phyloP scores from a whole-genome alignment of 1,140 invertebrate genomes.

The Liolophura sinensis region DNA sequence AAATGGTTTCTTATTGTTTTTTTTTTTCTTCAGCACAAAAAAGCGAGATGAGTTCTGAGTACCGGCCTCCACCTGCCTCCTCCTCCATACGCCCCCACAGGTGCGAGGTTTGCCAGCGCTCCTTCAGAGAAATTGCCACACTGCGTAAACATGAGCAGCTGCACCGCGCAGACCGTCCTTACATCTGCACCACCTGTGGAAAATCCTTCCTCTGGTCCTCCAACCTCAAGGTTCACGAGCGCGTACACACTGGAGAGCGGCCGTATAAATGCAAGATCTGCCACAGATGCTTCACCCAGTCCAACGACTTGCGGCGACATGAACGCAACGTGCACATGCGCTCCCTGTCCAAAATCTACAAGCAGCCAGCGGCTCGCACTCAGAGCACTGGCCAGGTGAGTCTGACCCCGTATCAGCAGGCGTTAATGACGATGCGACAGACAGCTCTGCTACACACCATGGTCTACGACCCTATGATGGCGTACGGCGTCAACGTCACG shows the following conservation, averaged over 20 bases:
- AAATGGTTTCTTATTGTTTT: too few relatives aligned
- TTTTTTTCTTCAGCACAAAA: too few relatives aligned
- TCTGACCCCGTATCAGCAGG: constrained; percentile 44
- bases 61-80: constrained; percentile 22
- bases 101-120: constrained; percentile 83
- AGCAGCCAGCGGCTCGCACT: constrained; percentile 21
- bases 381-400: constrained; percentile 38
- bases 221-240: constrained; percentile 52
- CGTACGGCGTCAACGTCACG: constrained; percentile 12
- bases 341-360: constrained; percentile 44
- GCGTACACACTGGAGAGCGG: constrained; percentile 50
- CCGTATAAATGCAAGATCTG: constrained; percentile 56
- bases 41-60: too few relatives aligned
- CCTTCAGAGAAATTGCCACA: constrained; percentile 61
- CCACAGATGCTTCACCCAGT: constrained; percentile 53
- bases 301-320: constrained; percentile 50
- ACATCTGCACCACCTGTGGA: constrained; percentile 54
- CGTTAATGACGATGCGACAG: constrained; percentile 47
- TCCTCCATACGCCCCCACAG: constrained; percentile 87
- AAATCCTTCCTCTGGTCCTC: constrained; percentile 54
- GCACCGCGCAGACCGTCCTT: constrained; percentile 54
- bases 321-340: constrained; percentile 54
- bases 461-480: constrained; percentile 46
- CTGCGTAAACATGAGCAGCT: constrained; percentile 54
- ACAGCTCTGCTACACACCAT: constrained; percentile 45